Percentiles rank a stretch among this genome's conserved stretches.
Evolutionary conservation across 2,797 vertebrate species (phyloP).

Genomic region (Peromyscus eremicus): DNA sequence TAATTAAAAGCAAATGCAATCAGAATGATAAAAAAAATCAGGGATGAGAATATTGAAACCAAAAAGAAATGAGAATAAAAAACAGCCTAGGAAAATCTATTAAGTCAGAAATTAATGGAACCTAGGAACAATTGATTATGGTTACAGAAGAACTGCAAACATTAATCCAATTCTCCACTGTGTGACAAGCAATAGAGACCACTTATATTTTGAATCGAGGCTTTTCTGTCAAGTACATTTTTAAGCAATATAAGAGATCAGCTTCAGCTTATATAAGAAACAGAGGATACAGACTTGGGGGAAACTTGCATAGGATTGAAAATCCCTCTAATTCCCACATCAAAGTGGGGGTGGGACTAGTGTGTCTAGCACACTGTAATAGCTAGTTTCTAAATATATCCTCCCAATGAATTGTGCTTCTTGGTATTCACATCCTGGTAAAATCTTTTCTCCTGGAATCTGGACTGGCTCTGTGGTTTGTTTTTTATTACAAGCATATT

Average conservation of each 20-base stretch:
- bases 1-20: conserved; percentile 43
- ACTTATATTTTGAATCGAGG: not conserved
- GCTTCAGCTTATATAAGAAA: not conserved
- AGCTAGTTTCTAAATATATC: not conserved
- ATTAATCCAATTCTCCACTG: not conserved
- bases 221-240: not conserved
- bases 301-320: not conserved
- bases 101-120: not conserved
- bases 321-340: not conserved
- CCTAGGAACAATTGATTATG: not conserved
- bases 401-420: not conserved
- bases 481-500: not conserved
- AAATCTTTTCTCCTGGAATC: not conserved
- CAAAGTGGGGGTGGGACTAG: not conserved
- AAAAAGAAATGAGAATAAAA: not conserved
- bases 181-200: not conserved
- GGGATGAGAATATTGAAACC: not conserved
- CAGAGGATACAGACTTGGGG: not conserved
- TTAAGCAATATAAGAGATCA: not conserved
- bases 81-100: not conserved
- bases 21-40: not conserved
- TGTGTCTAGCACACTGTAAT: not conserved
- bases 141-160: not conserved
- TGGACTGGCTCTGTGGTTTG: not conserved
- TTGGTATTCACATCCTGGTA: not conserved